A percentile compares a stretch with the other conserved stretches of the same genome.
Evolutionary conservation across 2,113 vertebrate species (phyloP).

Genomic region (Astatoreochromis straeleni): DNA sequence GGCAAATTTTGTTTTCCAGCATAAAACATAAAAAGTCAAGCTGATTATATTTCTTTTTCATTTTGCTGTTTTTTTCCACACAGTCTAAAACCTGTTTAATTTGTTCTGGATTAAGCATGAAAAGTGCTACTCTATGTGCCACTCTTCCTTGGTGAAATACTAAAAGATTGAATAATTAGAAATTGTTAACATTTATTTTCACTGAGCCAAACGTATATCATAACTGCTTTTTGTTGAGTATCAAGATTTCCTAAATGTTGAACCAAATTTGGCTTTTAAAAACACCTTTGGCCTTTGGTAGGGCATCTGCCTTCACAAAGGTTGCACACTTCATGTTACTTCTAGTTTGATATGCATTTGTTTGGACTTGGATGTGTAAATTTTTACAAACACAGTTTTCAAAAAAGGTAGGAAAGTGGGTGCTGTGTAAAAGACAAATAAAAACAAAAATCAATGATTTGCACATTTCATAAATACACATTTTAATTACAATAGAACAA

Average conservation of each 20-base stretch:
- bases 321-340: not conserved
- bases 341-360: not conserved
- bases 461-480: not conserved
- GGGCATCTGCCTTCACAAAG: not conserved
- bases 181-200: not conserved
- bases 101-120: not conserved
- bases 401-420: not conserved
- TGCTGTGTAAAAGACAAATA: not conserved
- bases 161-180: not conserved
- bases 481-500: not conserved
- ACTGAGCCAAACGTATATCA: not conserved
- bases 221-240: not conserved
- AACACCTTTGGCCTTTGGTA: not conserved
- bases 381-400: not conserved
- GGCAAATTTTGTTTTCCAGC: not conserved
- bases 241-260: not conserved
- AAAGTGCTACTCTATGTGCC: not conserved
- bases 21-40: not conserved
- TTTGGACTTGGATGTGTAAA: not conserved
- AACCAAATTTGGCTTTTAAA: not conserved
- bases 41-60: not conserved
- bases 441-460: not conserved
- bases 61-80: not conserved
- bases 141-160: not conserved
- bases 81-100: not conserved